Percentiles rank a stretch among this genome's conserved stretches.
Conservation (phyloP, 1,140 invertebrate genomes). For the Delia radicum region DNA sequence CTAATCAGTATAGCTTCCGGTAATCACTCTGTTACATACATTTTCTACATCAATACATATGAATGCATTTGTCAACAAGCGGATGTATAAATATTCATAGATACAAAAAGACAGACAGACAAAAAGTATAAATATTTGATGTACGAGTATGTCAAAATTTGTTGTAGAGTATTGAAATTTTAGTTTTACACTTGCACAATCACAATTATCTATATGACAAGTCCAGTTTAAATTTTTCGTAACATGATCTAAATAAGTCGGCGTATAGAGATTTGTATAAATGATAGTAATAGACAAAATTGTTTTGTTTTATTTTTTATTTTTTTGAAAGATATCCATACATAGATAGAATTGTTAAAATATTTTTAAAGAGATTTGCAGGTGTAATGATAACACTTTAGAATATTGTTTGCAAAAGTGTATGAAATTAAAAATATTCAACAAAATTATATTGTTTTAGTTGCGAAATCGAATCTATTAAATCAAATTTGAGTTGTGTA, state of each 20-base stretch:
- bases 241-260: neutral
- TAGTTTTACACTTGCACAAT: neutral
- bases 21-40: constrained; percentile 6
- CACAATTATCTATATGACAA: neutral
- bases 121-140: constrained; percentile 14
- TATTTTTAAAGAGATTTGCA: constrained; percentile 8
- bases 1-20: constrained; percentile 18
- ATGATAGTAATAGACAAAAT: neutral
- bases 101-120: neutral
- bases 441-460: too few species aligned
- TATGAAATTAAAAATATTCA: neutral
- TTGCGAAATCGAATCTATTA: too few species aligned
- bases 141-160: neutral
- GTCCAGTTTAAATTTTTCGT: neutral
- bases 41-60: neutral
- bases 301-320: neutral
- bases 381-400: constrained; percentile 13
- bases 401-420: neutral
- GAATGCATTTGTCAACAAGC: neutral
- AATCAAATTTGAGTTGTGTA: too few species aligned
- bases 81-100: constrained; percentile 23
- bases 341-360: neutral
- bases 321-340: neutral
- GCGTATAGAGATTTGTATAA: neutral
- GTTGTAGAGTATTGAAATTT: neutral